phyloP scores from a whole-genome alignment of 2,888 invertebrate genomes.

The Liodrosophila aerea region DNA sequence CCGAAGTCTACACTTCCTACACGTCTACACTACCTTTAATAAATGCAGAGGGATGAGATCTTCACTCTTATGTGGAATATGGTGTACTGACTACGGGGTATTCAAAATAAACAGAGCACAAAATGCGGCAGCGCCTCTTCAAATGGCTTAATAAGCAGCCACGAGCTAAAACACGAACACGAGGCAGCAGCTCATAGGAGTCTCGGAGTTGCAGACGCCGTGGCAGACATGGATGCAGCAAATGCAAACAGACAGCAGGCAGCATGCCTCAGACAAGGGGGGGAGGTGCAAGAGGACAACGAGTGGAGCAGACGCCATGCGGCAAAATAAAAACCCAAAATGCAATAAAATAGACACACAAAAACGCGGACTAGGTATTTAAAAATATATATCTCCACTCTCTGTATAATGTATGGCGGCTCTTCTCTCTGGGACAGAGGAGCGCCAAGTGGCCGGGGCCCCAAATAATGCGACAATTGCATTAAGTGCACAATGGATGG shows the following conservation, averaged over 20 bases:
- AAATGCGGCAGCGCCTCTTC: slow-evolving; percentile 54
- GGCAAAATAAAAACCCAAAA: slow-evolving; percentile 73
- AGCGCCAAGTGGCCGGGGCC: slow-evolving; percentile 40
- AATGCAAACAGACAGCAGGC: slow-evolving; percentile 50
- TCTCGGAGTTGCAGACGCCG: slow-evolving; percentile 67
- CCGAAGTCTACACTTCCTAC: too few relatives aligned
- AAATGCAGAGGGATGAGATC: too few relatives aligned
- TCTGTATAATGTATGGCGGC: slow-evolving; percentile 10
- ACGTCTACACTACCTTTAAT: too few relatives aligned
- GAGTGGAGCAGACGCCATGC: slow-evolving; percentile 64
- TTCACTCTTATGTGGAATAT: background rate
- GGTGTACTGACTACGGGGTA: slow-evolving; percentile 1
- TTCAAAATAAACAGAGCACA: slow-evolving; percentile 7
- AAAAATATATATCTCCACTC: slow-evolving; percentile 57
- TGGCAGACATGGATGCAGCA: slow-evolving; percentile 56
- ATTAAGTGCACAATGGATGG: slow-evolving; percentile 71
- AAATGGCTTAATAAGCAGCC: slow-evolving; percentile 63
- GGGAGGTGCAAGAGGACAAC: slow-evolving; percentile 30
- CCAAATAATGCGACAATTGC: slow-evolving; percentile 73
- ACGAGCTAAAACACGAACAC: slow-evolving; percentile 41
- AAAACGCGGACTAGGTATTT: slow-evolving; percentile 68
- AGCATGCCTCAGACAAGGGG: slow-evolving; percentile 5
- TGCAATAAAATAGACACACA: slow-evolving; percentile 63
- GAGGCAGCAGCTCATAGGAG: slow-evolving; percentile 27
- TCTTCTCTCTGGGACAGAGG: background rate